Percentiles rank a stretch among this genome's conserved stretches.
Conservation (phyloP, 2,888 invertebrate species). For the Melanostoma scalare region DNA sequence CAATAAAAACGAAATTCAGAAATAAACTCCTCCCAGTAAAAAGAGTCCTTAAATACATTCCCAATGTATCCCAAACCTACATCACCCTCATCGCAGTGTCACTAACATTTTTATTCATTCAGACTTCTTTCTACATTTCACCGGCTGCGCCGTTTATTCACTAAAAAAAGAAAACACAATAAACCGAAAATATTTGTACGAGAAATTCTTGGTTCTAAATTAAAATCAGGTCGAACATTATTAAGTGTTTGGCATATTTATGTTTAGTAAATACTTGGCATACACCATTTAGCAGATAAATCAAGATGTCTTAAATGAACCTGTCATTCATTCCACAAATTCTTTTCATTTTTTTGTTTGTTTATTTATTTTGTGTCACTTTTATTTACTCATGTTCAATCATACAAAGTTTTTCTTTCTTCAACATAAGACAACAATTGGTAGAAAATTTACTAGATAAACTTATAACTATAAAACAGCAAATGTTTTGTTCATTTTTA, state of each 20-base stretch:
- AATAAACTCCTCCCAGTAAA: constrained; percentile 44
- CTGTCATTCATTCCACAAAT: constrained; percentile 43
- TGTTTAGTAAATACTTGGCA: constrained; percentile 10
- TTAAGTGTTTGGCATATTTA: constrained; percentile 37
- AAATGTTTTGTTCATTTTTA: no score
- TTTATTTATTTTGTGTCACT: constrained; percentile 2
- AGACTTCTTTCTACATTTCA: constrained; percentile 50
- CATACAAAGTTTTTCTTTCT: constrained; percentile 44
- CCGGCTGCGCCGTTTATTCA: constrained; percentile 21
- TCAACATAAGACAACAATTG: constrained; percentile 19
- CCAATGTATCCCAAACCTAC: constrained; percentile 15
- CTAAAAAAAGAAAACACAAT: constrained; percentile 24
- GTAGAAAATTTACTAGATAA: constrained; percentile 43
- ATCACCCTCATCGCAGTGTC: constrained; percentile 40
- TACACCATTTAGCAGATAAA: constrained; percentile 1
- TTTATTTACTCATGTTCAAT: not conserved
- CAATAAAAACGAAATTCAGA: constrained; percentile 63
- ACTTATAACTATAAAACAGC: constrained; percentile 34
- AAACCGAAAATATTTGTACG: constrained; percentile 28
- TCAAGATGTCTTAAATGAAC: not conserved
- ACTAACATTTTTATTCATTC: constrained; percentile 48
- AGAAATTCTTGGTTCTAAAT: constrained; percentile 31
- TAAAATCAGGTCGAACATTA: constrained; percentile 55
- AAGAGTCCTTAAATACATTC: constrained; percentile 45
- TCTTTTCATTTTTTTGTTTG: not conserved